Conservation (phyloP, 2,113 vertebrate genomes). For the Corvus moneduloides region DNA sequence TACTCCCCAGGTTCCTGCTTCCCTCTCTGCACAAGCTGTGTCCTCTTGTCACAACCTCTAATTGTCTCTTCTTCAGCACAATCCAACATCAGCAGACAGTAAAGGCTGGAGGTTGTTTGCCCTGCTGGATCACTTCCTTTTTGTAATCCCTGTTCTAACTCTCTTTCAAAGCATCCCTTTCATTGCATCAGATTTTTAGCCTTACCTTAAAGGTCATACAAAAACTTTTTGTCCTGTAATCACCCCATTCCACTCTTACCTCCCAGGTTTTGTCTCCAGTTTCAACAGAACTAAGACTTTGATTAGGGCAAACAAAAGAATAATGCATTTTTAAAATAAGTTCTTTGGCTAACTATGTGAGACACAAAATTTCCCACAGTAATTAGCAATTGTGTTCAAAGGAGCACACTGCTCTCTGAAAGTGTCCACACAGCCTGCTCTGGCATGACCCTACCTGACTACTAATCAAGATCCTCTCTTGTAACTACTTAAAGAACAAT, state of each 20-base stretch:
- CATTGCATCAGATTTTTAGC: not conserved
- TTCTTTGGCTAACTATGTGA: not conserved
- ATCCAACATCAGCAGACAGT: conserved; percentile 16
- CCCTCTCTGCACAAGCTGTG: not conserved
- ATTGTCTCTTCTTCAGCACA: not conserved
- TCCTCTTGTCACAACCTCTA: conserved; percentile 17
- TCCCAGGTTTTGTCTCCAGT: not conserved
- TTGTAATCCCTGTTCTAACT: not conserved
- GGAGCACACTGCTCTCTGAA: not conserved
- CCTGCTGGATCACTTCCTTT: conserved; percentile 18
- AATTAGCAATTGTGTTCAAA: not conserved
- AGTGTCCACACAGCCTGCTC: not conserved
- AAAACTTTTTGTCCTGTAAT: not conserved
- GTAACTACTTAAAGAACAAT: not conserved
- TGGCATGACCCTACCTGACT: not conserved
- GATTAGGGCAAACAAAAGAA: conserved; percentile 21
- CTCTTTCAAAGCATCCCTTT: not conserved
- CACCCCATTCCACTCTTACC: not conserved
- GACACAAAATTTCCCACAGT: not conserved
- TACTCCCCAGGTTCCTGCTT: not conserved
- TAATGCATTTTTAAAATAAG: not conserved
- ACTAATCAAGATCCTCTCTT: not conserved
- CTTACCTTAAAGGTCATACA: conserved; percentile 1
- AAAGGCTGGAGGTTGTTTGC: conserved; percentile 22
- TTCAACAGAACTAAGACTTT: not conserved